A percentile compares a stretch with the other conserved stretches of the same genome.
These are phyloP conservation scores for Acrocyrtus sp. DNA, from an alignment of 2,888 invertebrate genomes.

Conservation along the genomic window DNA sequence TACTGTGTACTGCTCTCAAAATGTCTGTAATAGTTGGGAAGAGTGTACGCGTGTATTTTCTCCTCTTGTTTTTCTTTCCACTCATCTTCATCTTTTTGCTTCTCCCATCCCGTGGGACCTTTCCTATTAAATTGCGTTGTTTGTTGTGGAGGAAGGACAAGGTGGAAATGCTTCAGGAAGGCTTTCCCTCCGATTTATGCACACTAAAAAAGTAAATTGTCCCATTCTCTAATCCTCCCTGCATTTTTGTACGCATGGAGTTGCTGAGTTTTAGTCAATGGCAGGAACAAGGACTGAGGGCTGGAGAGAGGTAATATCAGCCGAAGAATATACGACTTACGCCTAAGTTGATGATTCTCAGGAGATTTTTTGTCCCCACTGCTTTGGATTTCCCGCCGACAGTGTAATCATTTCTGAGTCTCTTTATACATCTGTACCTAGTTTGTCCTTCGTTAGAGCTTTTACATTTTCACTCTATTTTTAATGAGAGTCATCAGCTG, in stretches of 20 bases:
- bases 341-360: slow-evolving; percentile 25
- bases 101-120: background rate
- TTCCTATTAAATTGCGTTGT: background rate
- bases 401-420: background rate
- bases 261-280: too few species aligned
- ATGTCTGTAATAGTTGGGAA: slow-evolving; percentile 1
- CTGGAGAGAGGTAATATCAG: background rate
- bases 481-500: background rate
- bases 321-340: background rate
- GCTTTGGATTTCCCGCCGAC: slow-evolving; percentile 2
- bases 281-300: too few species aligned
- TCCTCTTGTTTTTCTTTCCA: background rate
- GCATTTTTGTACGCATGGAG: too few species aligned
- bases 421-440: background rate
- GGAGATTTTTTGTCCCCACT: too few species aligned
- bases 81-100: background rate
- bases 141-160: background rate
- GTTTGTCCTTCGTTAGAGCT: too few species aligned
- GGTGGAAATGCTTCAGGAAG: background rate
- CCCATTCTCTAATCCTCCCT: too few species aligned
- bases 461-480: too few species aligned
- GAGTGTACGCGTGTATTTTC: too few species aligned
- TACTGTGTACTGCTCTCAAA: slow-evolving; percentile 6
- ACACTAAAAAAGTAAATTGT: too few species aligned
- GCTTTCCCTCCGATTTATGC: too few species aligned